Evolutionary conservation across 2,113 vertebrate species (phyloP), one percentile per base, ranked within the genome.

Genomic region (Phalacrocorax pelagicus): DNA sequence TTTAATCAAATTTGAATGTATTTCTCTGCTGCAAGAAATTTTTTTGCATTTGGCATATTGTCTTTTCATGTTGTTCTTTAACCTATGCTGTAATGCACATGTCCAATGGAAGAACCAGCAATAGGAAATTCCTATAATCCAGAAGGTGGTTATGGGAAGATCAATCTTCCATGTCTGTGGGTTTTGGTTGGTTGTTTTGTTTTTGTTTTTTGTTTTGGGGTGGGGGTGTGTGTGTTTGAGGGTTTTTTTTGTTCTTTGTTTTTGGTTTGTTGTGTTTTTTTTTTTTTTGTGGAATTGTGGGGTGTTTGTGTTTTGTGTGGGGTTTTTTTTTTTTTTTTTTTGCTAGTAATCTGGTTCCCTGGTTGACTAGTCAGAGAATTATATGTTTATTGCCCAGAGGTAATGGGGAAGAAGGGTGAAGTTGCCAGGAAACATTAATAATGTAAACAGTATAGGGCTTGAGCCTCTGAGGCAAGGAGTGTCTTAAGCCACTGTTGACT

Each of bases 51-150:
- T 59, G 34, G 11, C 32, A 3, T 67, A 11, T 17, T 75, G 10
- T 57, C 40, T 63, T 93, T 70, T 81, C 15, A 5, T 62, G 27
- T 29, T 63, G 12, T 40, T 89, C 47, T 78, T 63, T 38, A 70
- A n/a, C 15, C 61, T 69, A 10, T 0, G 1, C 38, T 16, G 5
- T 52, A 32, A 46, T 21, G 44, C 11, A 6, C 8, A 1, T 1
- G 1, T 74, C 58, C 52, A 51, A 0, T 52, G 36, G 44, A 71
- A 84, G 36, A 92, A 11, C 27, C 24, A 82, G 54, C 34, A 54
- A 5, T 54, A 10, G 8, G 24, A 22, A 89, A 81, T 58, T 86
- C 34, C 30, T 47, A 2, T 67, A 42, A 81, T 75, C 34, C 40
- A 77, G 70, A 61, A 82, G 23, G 11, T 81, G 23, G 2, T 42